Conservation (phyloP, 2,797 vertebrate species). For the Botia kubotai region DNA sequence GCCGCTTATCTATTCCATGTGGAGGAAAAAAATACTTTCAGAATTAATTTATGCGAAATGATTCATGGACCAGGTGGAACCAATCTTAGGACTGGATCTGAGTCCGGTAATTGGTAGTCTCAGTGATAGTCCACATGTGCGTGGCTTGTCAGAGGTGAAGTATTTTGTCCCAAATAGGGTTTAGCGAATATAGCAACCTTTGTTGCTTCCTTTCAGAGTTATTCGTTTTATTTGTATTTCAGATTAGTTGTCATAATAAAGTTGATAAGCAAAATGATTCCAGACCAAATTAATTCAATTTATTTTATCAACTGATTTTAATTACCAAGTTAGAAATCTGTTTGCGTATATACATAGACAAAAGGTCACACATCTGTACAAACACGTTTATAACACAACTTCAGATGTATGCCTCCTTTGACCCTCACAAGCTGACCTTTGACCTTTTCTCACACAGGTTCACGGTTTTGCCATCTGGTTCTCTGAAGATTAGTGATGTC, state of each 20-base stretch:
- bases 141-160: slow-evolving; percentile 4
- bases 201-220: slow-evolving; percentile 65
- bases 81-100: slow-evolving; percentile 13
- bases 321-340: slow-evolving; percentile 14
- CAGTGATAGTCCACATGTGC: slow-evolving; percentile 29
- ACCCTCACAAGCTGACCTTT: slow-evolving; percentile 56
- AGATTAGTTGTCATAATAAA: slow-evolving; percentile 67
- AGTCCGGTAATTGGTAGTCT: slow-evolving; percentile 26
- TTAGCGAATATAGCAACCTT: slow-evolving; percentile 60
- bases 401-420: not conserved
- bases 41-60: slow-evolving; percentile 6
- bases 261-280: slow-evolving; percentile 72
- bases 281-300: slow-evolving; percentile 58
- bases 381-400: not conserved
- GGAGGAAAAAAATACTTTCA: not conserved
- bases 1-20: not conserved
- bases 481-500: slow-evolving; percentile 82
- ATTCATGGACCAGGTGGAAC: not conserved
- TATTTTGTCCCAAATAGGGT: slow-evolving; percentile 20
- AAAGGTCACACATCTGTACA: not conserved
- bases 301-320: slow-evolving; percentile 22
- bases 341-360: not conserved
- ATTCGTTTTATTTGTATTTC: slow-evolving; percentile 68
- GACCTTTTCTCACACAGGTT: slow-evolving; percentile 75
- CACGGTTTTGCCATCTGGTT: slow-evolving; percentile 83